A percentile compares a stretch with the other conserved stretches of the same genome.
Conservation (phyloP, 2,113 vertebrate species). For the Apodemus sylvaticus region DNA sequence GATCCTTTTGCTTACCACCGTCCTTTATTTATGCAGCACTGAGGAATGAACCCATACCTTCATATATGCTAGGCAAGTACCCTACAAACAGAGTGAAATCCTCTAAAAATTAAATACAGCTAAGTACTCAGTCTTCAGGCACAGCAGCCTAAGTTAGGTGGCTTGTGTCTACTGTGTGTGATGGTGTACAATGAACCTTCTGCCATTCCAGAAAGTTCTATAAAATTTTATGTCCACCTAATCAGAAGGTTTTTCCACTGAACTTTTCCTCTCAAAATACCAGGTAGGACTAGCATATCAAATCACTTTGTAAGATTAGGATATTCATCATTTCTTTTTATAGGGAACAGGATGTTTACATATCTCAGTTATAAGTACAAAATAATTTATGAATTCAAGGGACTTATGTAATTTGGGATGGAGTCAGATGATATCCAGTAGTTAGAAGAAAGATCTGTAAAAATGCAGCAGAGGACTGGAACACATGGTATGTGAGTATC, state of each 20-base stretch:
- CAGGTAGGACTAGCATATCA: neutral
- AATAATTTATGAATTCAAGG: neutral
- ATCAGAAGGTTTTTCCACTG: neutral
- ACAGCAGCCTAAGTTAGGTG: rapidly evolving
- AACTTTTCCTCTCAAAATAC: too few relatives aligned
- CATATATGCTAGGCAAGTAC: neutral
- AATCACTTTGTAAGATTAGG: rapidly evolving
- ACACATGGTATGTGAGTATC: rapidly evolving
- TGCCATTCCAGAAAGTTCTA: neutral
- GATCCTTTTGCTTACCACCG: too few relatives aligned
- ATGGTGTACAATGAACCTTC: rapidly evolving
- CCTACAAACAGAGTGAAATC: neutral
- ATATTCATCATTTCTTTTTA: rapidly evolving
- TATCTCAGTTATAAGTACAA: neutral
- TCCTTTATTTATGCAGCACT: neutral
- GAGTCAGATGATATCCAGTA: rapidly evolving
- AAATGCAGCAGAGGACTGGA: neutral
- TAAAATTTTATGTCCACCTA: neutral
- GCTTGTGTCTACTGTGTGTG: rapidly evolving
- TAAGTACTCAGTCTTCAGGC: neutral
- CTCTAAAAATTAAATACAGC: neutral
- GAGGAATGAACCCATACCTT: neutral
- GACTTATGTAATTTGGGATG: neutral
- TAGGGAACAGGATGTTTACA: rapidly evolving
- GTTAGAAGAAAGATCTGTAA: neutral